These are phyloP conservation scores for Benitochromis conjunctus DNA, from an alignment of 2,113 vertebrate genomes.

Conservation along the genomic window DNA sequence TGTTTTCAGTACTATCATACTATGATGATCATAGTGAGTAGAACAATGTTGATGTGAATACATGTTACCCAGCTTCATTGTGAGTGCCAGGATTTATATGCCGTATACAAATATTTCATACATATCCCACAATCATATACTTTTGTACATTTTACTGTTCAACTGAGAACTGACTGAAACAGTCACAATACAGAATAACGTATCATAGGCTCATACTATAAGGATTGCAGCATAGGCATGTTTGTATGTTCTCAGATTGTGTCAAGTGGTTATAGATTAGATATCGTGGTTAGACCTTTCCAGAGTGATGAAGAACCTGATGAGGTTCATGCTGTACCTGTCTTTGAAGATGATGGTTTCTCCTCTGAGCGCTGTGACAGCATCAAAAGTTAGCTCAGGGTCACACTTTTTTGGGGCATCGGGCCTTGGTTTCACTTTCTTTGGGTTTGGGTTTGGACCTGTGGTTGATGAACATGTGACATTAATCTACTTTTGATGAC, in stretches of 20 bases:
- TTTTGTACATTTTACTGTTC: no score
- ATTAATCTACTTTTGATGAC: neutral
- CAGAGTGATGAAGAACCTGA: neutral
- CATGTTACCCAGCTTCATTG: no score
- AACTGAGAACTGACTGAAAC: no score
- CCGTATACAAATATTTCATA: no score
- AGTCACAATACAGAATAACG: no score
- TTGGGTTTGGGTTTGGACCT: constrained; percentile 69
- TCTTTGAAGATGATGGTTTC: constrained; percentile 79
- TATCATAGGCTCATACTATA: no score
- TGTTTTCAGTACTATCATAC: constrained; percentile 40
- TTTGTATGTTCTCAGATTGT: neutral
- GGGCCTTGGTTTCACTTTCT: constrained; percentile 69
- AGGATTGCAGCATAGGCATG: no score
- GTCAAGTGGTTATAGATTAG: neutral
- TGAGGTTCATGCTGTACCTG: constrained; percentile 39
- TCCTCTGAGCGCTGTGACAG: constrained; percentile 74
- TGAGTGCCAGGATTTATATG: no score
- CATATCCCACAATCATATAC: no score
- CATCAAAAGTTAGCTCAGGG: constrained; percentile 71
- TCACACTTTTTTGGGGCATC: constrained; percentile 75
- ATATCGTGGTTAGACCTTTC: neutral
- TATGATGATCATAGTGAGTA: no score
- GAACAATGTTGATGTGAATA: no score
- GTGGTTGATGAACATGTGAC: neutral